Percentiles rank a stretch among this genome's conserved stretches.
Evolutionary conservation across 2,797 vertebrate species (phyloP).

Genomic region (Capromys pilorides): DNA sequence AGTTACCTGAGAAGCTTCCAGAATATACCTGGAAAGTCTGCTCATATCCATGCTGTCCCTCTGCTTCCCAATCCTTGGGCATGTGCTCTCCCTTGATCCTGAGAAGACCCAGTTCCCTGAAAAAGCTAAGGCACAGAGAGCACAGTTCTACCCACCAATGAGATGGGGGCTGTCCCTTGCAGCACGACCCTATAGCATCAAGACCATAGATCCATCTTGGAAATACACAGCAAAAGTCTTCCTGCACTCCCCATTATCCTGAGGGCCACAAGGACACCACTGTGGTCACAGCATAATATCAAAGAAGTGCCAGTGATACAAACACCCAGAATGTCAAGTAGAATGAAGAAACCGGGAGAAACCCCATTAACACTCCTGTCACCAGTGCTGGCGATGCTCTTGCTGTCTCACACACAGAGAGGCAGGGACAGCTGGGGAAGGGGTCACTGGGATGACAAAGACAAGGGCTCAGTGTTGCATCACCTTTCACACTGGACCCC

Average conservation of each 20-base stretch:
- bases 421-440: background rate
- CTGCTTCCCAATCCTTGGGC: too few relatives aligned
- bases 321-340: background rate
- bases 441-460: background rate
- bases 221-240: too few relatives aligned
- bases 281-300: too few relatives aligned
- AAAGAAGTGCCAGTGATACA: background rate
- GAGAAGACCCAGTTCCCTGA: background rate
- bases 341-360: background rate
- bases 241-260: too few relatives aligned
- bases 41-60: background rate
- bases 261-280: too few relatives aligned
- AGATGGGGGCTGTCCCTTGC: too few relatives aligned
- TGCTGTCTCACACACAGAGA: background rate
- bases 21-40: too few relatives aligned
- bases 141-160: background rate
- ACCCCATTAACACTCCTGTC: background rate
- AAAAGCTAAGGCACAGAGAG: background rate
- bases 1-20: background rate
- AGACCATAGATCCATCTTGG: too few relatives aligned
- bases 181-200: background rate
- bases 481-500: too few relatives aligned
- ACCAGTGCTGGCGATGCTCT: background rate
- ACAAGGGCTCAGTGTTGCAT: too few relatives aligned
- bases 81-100: background rate